Evolutionary conservation across 2,888 invertebrate genomes (phyloP).

Genomic region (Tromatobia lineatoria): DNA sequence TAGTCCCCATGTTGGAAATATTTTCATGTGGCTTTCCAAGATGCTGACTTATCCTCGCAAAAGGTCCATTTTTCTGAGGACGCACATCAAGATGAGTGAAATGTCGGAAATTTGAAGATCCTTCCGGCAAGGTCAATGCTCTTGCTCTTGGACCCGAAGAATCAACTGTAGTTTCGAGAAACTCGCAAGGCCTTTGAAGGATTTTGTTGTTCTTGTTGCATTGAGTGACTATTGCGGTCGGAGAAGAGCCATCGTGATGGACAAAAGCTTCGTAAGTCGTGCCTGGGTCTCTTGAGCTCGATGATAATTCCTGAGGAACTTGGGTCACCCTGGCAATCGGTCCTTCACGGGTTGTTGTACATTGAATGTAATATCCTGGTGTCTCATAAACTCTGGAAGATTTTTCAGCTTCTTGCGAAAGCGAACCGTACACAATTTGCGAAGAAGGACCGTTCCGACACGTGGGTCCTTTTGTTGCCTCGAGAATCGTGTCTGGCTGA

Average conservation of each 20-base stretch:
- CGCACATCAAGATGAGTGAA: conserved; percentile 51
- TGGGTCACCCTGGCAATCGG: conserved; percentile 66
- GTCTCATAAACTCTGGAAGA: conserved; percentile 37
- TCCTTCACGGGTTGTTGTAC: conserved; percentile 55
- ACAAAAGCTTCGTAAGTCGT: conserved; percentile 59
- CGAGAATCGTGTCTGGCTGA: conserved; percentile 44
- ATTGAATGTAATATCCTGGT: conserved; percentile 68
- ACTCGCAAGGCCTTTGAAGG: conserved; percentile 39
- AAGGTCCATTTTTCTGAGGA: conserved; percentile 46
- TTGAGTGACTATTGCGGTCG: conserved; percentile 57
- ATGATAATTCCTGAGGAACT: conserved; percentile 35
- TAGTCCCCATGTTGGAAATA: neutral
- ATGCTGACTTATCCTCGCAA: conserved; percentile 58
- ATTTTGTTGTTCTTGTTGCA: conserved; percentile 16
- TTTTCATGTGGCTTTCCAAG: conserved; percentile 23
- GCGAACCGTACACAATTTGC: conserved; percentile 58
- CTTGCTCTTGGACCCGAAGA: conserved; percentile 58
- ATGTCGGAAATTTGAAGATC: conserved; percentile 33
- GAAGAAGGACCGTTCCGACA: conserved; percentile 59
- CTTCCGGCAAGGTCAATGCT: conserved; percentile 45
- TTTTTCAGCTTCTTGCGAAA: conserved; percentile 3
- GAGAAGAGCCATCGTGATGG: conserved; percentile 52
- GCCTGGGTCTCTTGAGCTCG: conserved; percentile 8
- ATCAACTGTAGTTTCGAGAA: conserved; percentile 54
- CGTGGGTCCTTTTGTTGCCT: conserved; percentile 38